Evolutionary conservation across 2,113 vertebrate species (phyloP), one percentile per base, ranked within the genome.

Genomic region (Gambusia affinis): DNA sequence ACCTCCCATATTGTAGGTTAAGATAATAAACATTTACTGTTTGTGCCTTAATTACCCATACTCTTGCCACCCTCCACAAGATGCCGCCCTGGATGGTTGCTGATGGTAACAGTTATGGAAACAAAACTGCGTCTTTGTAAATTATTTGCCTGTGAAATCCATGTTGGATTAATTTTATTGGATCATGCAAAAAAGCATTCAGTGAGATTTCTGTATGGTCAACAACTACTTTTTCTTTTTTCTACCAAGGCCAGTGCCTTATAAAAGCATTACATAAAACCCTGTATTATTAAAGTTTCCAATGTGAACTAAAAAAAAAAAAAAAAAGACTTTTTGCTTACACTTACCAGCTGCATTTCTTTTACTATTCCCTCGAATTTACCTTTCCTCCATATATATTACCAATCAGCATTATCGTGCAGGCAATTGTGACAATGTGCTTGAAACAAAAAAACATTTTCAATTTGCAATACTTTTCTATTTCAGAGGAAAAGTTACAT

Each of bases 401-500:
- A 12, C 33, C 54, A 47, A 12, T 64, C 61, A 27, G 10, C 33
- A 37, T 54, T 57, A 57, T n/a, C 12, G 28, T 60, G 39, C 27
- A 61, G 37, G 68, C 19, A 75, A 71, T 68, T 67, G 31, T 30
- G 57, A 72, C 64, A 85, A 72, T 63, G 60, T 76, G 42, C 76
- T 82, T 60, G 60, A 31, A 63, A 78, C 73, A 70, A 67, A 27
- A 27, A 82, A 82, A 70, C 72, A 66, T 84, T 82, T 79, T 83
- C 80, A 77, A 75, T 84, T 72, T 88, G 64, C 79, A 81, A 87
- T 79, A 85, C 67, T 77, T 67, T 11, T 42, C 69, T 67, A 65
- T 81, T 87, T 85, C 80, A 82, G 70, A 74, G 74, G 69, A 70
- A 84, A 88, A 74, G 71, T 81, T 84, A 65, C 79, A 78, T 71